A percentile compares a stretch with the other conserved stretches of the same genome.
phyloP scores from a whole-genome alignment of 2,797 vertebrate genomes.

The Trematomus bernacchii region DNA sequence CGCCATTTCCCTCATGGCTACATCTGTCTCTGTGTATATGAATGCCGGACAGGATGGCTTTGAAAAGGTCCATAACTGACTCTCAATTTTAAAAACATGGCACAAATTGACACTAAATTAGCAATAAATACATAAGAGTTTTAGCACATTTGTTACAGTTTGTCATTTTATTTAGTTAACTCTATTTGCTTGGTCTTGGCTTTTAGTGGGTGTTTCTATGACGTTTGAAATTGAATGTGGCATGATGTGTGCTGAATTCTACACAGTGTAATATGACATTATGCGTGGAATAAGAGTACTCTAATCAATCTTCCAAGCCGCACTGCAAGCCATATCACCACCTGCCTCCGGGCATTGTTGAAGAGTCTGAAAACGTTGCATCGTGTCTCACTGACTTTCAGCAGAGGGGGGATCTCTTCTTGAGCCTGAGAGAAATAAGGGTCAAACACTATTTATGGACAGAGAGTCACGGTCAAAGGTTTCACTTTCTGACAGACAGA shows the following conservation, averaged over 20 bases:
- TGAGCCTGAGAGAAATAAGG: slow-evolving; percentile 63
- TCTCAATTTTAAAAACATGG: slow-evolving; percentile 21
- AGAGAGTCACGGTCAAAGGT: slow-evolving; percentile 66
- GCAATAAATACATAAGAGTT: neutral
- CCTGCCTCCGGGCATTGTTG: slow-evolving; percentile 46
- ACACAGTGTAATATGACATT: neutral
- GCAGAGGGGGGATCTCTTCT: slow-evolving; percentile 44
- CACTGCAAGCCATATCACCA: slow-evolving; percentile 42
- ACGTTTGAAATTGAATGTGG: neutral
- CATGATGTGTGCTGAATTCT: slow-evolving; percentile 10
- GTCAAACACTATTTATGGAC: slow-evolving; percentile 70
- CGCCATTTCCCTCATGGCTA: slow-evolving; percentile 47
- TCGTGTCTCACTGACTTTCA: slow-evolving; percentile 49
- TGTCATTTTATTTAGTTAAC: slow-evolving; percentile 8
- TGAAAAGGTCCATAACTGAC: slow-evolving; percentile 22
- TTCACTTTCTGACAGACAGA: slow-evolving; percentile 69
- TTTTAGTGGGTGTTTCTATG: neutral
- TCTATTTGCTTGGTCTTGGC: neutral
- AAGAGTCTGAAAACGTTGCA: slow-evolving; percentile 49
- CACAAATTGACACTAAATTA: slow-evolving; percentile 18
- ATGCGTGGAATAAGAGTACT: slow-evolving; percentile 24
- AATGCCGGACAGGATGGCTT: slow-evolving; percentile 29
- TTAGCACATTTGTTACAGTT: slow-evolving; percentile 3
- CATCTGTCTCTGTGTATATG: slow-evolving; percentile 50
- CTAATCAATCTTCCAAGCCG: slow-evolving; percentile 46